Percentiles rank a stretch among this genome's conserved stretches.
Conservation (phyloP, 1,140 invertebrate species). For the Olivierus martensii region DNA sequence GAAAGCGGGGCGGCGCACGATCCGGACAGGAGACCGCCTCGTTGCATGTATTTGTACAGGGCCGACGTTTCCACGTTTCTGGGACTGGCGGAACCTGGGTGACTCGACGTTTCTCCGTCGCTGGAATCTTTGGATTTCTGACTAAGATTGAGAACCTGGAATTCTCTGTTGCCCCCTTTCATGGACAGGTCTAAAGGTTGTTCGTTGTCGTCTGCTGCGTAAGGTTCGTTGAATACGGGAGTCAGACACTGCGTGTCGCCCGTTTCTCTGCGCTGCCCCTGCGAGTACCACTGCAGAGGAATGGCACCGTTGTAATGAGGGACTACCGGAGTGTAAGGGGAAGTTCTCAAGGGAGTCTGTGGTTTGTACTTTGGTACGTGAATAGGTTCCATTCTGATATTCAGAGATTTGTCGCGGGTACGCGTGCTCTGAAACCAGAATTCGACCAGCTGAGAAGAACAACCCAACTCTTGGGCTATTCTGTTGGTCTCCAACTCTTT, state of each 20-base stretch:
- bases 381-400: too few relatives aligned
- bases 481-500: slow-evolving; percentile 80
- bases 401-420: too few relatives aligned
- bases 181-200: slow-evolving; percentile 19
- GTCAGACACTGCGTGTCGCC: too few relatives aligned
- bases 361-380: too few relatives aligned
- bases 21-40: background rate
- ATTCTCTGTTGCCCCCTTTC: slow-evolving; percentile 10
- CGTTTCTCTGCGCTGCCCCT: too few relatives aligned
- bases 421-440: slow-evolving; percentile 61
- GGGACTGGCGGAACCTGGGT: too few relatives aligned
- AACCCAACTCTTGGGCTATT: slow-evolving; percentile 76
- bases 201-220: background rate
- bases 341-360: too few relatives aligned
- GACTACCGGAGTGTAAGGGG: too few relatives aligned
- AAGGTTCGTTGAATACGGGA: too few relatives aligned
- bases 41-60: slow-evolving; percentile 14
- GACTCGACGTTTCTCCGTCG: too few relatives aligned
- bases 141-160: slow-evolving; percentile 47
- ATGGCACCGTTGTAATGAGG: too few relatives aligned
- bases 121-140: slow-evolving; percentile 36
- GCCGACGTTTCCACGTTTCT: background rate
- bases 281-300: background rate
- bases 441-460: slow-evolving; percentile 72
- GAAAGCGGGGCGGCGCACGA: too few relatives aligned